A percentile compares a stretch with the other conserved stretches of the same genome.
These are phyloP conservation scores for Carduelis carduelis DNA, from an alignment of 2,797 vertebrate species.

Conservation along the genomic window DNA sequence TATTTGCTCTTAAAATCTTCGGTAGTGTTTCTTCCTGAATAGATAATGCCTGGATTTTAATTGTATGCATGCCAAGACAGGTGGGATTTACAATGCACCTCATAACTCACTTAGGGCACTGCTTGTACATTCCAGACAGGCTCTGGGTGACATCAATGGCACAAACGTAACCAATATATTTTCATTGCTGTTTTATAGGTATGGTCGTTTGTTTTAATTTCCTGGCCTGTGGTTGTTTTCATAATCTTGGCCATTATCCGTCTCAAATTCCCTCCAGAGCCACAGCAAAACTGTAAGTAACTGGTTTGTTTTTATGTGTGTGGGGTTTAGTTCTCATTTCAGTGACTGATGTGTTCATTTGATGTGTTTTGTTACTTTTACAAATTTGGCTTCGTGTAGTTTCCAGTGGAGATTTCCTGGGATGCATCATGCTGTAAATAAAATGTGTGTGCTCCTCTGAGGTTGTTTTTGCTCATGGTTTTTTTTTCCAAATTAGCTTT, in stretches of 20 bases:
- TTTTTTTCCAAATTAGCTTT: background rate
- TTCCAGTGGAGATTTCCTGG: conserved; percentile 1
- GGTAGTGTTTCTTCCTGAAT: background rate
- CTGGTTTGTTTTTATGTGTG: conserved; percentile 13
- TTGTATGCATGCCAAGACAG: background rate
- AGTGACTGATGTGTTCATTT: conserved; percentile 22
- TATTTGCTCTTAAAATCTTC: background rate
- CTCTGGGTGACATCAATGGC: background rate
- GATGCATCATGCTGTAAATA: conserved; percentile 16
- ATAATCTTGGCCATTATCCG: conserved; percentile 81
- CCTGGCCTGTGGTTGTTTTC: conserved; percentile 81
- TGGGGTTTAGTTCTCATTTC: conserved; percentile 19
- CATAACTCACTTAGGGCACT: background rate
- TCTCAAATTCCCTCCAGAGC: conserved; percentile 73
- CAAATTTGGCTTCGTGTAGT: background rate
- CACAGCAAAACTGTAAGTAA: conserved; percentile 80
- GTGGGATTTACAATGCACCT: background rate
- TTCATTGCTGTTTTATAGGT: conserved; percentile 74
- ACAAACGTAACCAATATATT: conserved; percentile 27
- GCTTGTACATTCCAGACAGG: conserved; percentile 8
- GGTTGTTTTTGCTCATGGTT: background rate
- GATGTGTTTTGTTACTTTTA: conserved; percentile 25
- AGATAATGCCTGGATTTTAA: conserved; percentile 21
- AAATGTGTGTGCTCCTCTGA: conserved; percentile 22
- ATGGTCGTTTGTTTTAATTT: conserved; percentile 79